Conservation (phyloP, 2,888 invertebrate species). For the Oasisia sp. region DNA sequence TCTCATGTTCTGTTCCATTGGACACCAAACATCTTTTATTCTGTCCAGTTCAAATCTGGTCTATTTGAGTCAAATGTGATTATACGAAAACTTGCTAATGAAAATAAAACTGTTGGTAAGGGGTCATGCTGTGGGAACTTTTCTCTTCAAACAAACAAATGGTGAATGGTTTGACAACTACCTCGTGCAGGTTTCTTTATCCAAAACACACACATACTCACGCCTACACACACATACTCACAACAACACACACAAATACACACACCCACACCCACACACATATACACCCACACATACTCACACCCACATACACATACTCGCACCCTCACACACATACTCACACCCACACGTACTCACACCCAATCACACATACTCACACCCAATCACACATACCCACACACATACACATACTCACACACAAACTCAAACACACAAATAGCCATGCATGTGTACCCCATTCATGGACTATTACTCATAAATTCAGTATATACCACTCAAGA, state of each 20-base stretch:
- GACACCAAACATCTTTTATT: too few species aligned
- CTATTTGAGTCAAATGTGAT: not conserved
- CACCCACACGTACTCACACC: too few species aligned
- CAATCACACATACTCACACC: too few species aligned
- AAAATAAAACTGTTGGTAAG: not conserved
- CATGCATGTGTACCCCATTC: not conserved
- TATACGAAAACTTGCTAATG: not conserved
- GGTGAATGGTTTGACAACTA: not conserved
- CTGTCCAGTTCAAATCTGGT: not conserved
- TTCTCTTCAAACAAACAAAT: not conserved
- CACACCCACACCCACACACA: not conserved
- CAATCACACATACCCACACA: not conserved
- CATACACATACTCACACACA: not conserved
- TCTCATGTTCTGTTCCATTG: too few species aligned
- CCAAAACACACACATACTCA: not conserved
- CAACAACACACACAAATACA: slow-evolving; percentile 18
- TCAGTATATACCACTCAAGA: not conserved
- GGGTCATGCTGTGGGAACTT: not conserved
- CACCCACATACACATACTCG: too few species aligned
- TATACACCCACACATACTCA: not conserved
- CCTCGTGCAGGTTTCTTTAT: not conserved
- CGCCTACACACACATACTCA: slow-evolving; percentile 17
- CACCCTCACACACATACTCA: too few species aligned
- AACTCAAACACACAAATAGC: not conserved
- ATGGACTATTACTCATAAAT: not conserved